Evolutionary conservation across 2,888 invertebrate species (phyloP).

Genomic region (Eristalis tenax): DNA sequence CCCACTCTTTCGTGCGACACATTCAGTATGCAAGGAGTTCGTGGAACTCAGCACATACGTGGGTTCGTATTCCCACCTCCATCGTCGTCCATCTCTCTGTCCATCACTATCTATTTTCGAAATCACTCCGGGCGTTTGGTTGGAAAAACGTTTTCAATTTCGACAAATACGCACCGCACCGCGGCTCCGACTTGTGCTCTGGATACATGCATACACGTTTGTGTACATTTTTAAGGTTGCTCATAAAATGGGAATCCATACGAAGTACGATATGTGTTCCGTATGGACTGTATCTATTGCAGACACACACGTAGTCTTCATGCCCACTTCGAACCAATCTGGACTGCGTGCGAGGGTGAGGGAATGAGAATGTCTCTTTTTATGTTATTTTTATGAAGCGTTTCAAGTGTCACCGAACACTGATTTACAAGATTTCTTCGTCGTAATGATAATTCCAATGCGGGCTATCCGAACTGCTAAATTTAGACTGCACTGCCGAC

Average conservation of each 20-base stretch:
- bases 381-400: conserved; percentile 31
- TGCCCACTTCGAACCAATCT: neutral
- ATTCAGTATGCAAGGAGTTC: conserved; percentile 43
- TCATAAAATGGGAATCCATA: conserved; percentile 45
- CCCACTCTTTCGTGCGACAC: conserved; percentile 29
- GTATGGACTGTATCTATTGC: conserved; percentile 1
- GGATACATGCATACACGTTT: conserved; percentile 5
- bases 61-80: conserved; percentile 34
- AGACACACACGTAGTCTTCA: conserved; percentile 2
- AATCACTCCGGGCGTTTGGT: conserved; percentile 34
- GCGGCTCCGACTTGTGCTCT: neutral
- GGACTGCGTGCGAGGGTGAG: neutral
- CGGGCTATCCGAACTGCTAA: conserved; percentile 50
- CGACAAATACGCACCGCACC: conserved; percentile 46
- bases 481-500: conserved; percentile 33
- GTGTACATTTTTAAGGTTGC: conserved; percentile 47
- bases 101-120: conserved; percentile 49
- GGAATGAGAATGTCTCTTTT: conserved; percentile 7
- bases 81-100: conserved; percentile 14
- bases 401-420: conserved; percentile 64
- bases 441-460: conserved; percentile 58
- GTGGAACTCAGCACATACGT: conserved; percentile 15
- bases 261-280: neutral
- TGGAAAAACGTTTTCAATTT: conserved; percentile 31
- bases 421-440: conserved; percentile 67